Evolutionary conservation across 2,113 vertebrate species (phyloP).

Genomic region (Xenus cinereus): DNA sequence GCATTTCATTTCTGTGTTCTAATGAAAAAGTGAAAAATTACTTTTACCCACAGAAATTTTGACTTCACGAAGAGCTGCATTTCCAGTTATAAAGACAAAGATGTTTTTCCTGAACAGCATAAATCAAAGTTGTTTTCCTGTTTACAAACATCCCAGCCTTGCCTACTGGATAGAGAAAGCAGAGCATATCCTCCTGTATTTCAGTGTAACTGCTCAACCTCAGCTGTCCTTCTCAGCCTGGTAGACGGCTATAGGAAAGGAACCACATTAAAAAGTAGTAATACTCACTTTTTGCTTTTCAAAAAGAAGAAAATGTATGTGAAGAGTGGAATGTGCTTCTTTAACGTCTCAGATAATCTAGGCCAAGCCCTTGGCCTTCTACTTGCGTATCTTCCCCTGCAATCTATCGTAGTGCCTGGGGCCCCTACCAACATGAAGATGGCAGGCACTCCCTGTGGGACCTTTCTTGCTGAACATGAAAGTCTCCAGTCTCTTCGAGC

Average conservation of each 20-base stretch:
- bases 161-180: background rate
- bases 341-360: background rate
- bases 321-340: background rate
- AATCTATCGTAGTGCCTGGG: background rate
- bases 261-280: background rate
- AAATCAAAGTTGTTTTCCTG: constrained; percentile 29
- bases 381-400: background rate
- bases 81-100: constrained; percentile 5
- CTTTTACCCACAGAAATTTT: background rate
- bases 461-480: background rate
- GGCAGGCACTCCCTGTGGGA: background rate
- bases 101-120: background rate
- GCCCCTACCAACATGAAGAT: background rate
- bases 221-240: background rate
- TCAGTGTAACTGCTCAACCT: background rate
- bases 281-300: background rate
- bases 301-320: background rate
- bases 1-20: constrained; percentile 4
- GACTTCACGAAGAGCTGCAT: background rate
- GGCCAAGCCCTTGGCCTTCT: background rate
- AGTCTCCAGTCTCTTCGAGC: background rate
- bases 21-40: constrained; percentile 55
- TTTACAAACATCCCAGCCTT: background rate
- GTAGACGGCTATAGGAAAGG: background rate
- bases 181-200: background rate